These are phyloP conservation scores for Plebejus argus DNA, from an alignment of 2,888 invertebrate species.

Conservation along the genomic window DNA sequence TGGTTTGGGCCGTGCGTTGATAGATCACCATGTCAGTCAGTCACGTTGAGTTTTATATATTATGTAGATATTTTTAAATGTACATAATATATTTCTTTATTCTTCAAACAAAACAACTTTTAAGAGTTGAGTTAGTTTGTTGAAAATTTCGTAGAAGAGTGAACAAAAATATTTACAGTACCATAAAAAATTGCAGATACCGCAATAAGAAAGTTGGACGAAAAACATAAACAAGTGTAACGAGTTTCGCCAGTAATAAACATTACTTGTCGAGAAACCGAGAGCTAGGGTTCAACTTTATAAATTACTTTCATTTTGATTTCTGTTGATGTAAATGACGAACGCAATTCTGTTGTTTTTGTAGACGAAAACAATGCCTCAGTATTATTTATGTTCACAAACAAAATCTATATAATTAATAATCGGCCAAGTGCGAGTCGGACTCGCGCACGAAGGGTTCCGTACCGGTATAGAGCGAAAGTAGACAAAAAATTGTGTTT, in stretches of 20 bases:
- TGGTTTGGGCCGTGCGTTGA: no score
- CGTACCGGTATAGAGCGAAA: no score
- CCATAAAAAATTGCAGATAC: constrained; percentile 23
- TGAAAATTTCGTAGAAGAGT: no score
- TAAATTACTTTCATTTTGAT: constrained; percentile 34
- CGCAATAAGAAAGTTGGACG: constrained; percentile 32
- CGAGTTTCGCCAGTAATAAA: constrained; percentile 34
- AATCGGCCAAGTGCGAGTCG: no score
- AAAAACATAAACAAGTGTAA: constrained; percentile 34
- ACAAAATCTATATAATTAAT: no score
- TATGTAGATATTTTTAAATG: no score
- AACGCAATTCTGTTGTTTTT: not conserved
- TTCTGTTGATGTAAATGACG: constrained; percentile 20
- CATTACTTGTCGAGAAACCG: constrained; percentile 32
- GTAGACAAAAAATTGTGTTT: no score
- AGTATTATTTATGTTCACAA: not conserved
- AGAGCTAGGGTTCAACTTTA: constrained; percentile 30
- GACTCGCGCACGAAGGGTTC: no score
- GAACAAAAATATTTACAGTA: constrained; percentile 21
- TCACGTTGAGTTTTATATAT: no score
- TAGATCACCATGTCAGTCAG: no score
- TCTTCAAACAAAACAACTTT: not conserved
- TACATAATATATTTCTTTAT: not conserved
- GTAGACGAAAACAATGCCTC: constrained; percentile 18
- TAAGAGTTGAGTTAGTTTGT: no score